Conservation (phyloP, 2,797 vertebrate genomes). For the Pelobates cultripes region DNA sequence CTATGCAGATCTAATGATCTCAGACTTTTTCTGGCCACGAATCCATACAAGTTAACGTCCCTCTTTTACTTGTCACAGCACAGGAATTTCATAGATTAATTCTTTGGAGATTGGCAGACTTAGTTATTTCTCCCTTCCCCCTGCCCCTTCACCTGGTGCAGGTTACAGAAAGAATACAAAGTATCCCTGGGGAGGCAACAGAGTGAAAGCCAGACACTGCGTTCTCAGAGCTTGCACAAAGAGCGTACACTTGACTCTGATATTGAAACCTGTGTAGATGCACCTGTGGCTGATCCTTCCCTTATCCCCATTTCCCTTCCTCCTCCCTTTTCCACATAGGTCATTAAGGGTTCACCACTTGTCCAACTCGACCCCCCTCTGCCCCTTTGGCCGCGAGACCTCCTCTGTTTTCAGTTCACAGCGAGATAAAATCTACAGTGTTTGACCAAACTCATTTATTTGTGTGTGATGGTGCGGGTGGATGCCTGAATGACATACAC, state of each 20-base stretch:
- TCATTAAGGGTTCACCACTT: conserved; percentile 78
- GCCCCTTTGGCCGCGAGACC: conserved; percentile 70
- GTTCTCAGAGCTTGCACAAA: conserved; percentile 79
- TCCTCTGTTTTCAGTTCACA: conserved; percentile 76
- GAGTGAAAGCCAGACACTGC: conserved; percentile 50
- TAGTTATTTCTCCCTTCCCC: conserved; percentile 13
- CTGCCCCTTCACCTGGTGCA: conserved; percentile 55
- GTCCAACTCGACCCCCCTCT: conserved; percentile 62
- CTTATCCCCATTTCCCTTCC: conserved; percentile 72
- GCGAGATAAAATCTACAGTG: conserved; percentile 80
- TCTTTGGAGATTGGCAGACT: conserved; percentile 37
- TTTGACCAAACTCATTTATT: conserved; percentile 86
- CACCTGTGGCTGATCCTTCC: conserved; percentile 81
- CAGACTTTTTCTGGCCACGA: too few relatives aligned
- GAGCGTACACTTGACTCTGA: conserved; percentile 77
- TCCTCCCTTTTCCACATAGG: conserved; percentile 35
- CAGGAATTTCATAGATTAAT: conserved; percentile 43
- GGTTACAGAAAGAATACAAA: conserved; percentile 69
- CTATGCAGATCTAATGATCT: too few relatives aligned
- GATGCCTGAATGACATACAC: conserved; percentile 39
- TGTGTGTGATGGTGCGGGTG: conserved; percentile 56
- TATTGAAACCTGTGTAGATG: conserved; percentile 78
- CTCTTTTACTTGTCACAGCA: conserved; percentile 7
- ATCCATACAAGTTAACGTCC: conserved; percentile 5
- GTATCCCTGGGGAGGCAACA: conserved; percentile 59